Evolutionary conservation across 2,113 vertebrate genomes (phyloP).

Genomic region (Chaetorhynchus papuensis): DNA sequence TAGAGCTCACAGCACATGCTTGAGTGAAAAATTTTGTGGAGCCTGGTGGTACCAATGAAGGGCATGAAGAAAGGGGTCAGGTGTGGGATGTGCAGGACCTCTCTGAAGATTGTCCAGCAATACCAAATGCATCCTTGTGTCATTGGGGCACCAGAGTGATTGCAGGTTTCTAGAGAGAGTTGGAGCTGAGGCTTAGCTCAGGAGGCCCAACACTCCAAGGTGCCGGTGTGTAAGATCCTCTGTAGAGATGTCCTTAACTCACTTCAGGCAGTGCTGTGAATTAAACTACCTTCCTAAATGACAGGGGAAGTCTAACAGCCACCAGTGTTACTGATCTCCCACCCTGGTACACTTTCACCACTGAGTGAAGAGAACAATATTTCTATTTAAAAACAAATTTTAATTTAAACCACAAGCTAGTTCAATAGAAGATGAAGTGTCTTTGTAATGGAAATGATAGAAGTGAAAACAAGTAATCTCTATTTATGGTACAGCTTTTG

Average conservation of each 20-base stretch:
- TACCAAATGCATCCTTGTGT: accelerated
- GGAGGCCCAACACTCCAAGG: too few relatives aligned
- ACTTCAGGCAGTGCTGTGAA: not conserved
- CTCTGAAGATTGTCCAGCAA: not conserved
- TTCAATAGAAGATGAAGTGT: not conserved
- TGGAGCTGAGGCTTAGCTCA: not conserved
- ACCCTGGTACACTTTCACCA: not conserved
- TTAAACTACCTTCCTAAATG: not conserved
- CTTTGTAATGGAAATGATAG: not conserved
- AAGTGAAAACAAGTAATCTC: not conserved
- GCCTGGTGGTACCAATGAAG: not conserved
- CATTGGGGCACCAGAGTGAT: not conserved
- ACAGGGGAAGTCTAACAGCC: not conserved
- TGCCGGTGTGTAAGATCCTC: too few relatives aligned
- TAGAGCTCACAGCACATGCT: not conserved
- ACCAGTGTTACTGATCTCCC: accelerated
- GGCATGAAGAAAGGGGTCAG: not conserved
- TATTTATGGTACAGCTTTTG: not conserved
- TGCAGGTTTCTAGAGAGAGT: not conserved
- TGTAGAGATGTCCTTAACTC: not conserved
- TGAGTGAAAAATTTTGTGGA: not conserved
- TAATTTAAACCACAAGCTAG: not conserved
- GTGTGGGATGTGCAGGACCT: not conserved
- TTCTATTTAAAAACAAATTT: not conserved
- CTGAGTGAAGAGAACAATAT: not conserved